Conservation (phyloP, 1,140 invertebrate genomes). For the Temnothorax nylanderi region DNA sequence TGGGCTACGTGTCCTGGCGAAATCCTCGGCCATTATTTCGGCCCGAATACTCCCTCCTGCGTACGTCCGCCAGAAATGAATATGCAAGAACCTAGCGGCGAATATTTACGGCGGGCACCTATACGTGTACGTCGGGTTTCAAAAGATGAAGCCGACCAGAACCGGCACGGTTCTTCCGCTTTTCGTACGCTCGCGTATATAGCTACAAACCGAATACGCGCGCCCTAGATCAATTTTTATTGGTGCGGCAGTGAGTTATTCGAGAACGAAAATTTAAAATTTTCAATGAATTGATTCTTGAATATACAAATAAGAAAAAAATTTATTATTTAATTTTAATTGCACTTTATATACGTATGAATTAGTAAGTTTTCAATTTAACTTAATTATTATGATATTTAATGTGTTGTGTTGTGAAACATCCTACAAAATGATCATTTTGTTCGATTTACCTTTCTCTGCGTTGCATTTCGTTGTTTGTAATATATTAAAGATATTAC, state of each 20-base stretch:
- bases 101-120: conserved; percentile 70
- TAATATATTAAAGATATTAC: not conserved
- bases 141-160: conserved; percentile 72
- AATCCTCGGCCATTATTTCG: conserved; percentile 73
- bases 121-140: conserved; percentile 58
- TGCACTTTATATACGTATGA: not conserved
- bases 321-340: not conserved
- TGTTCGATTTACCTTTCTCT: not conserved
- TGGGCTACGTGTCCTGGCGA: conserved; percentile 63
- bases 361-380: not conserved
- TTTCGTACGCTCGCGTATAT: conserved; percentile 28
- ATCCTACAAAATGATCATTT: not conserved
- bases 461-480: not conserved
- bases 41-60: conserved; percentile 26
- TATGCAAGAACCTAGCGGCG: conserved; percentile 71
- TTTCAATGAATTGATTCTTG: not conserved
- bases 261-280: not conserved
- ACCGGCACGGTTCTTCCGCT: conserved; percentile 60
- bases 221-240: conserved; percentile 10
- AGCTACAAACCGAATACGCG: conserved; percentile 19
- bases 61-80: conserved; percentile 71
- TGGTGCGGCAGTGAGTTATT: conserved; percentile 8
- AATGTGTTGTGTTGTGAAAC: not conserved
- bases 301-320: not conserved
- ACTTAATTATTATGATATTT: not conserved